Evolutionary conservation across 2,797 vertebrate genomes (phyloP), one percentile per base, ranked within the genome.

Genomic region (Hozukius guyotensis): DNA sequence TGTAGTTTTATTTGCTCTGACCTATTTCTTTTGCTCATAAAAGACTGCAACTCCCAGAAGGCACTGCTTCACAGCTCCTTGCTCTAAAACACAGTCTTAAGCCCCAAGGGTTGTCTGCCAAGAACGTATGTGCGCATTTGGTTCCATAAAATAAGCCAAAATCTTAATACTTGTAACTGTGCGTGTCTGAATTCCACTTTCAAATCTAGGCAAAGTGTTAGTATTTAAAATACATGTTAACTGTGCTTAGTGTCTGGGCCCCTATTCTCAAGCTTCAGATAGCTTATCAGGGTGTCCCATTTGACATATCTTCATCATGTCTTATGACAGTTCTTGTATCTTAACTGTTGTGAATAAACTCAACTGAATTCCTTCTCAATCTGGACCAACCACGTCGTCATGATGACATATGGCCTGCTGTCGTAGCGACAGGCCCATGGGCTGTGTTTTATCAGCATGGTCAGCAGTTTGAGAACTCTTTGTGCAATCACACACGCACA

Each of bases 21-120:
- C 94, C 93, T 92, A 93, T 79, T 34, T 38, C 20, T 46, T 84
- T 73, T 74, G 9, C 56, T 65, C 36, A 55, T 70, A 32, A 83
- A 88, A 89, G 63, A 92, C 90, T 82, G 27, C 81, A 80, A 83
- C 64, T 93, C 92, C 90, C 91, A 91, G 78, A 85, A 92, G 88
- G 78, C 88, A 71, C 29, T 79, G 75, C 86, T 88, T 81, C 66
- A 62, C 72, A 61, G 75, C 64, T 71, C 55, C 34, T 74, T 75
- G 38, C 66, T 86, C 74, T 80, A 61, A 78, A 72, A 75, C 73
- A 61, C 63, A 84, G 55, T 74, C 25, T 60, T 31, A 31, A 77
- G 16, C 42, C 76, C 52, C 11, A 18, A 52, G 42, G 52, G 49
- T 69, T 49, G n/a, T 76, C 29, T 79, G 31, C 20, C 12, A 57